Base-by-base conservation (phyloP, 2,888 invertebrate genomes). In the Autographa gamma region DNA sequence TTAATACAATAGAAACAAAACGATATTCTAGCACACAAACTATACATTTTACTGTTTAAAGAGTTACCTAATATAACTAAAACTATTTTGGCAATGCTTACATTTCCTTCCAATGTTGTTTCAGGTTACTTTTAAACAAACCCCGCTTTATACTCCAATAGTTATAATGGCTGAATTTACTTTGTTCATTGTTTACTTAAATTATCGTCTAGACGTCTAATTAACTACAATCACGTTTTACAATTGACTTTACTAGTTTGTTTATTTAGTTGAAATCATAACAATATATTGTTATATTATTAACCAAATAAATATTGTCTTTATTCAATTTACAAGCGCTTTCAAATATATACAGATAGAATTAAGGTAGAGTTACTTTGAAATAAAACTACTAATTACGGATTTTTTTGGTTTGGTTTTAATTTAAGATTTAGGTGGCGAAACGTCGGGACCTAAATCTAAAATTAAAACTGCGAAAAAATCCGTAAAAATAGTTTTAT, bases 201-300 rank as follows among this genome's bases (percentile, higher is more conserved):
- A 69, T 38, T 19, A 19, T 73, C 61, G 74, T 58, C 61, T 66
- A 68, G 61, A 74, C 60, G 54, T 68, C 66, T 66, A 70, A 76
- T 79, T 73, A 66, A 68, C 38, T 11, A 41, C 61, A 43, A 43
- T 34, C 2, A 38, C 38, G 38, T 38, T 38, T 38, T 38, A 38
- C 38, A 38, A 38, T 38, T 38, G 38, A 38, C 11, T 38, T 38
- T 8, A 38, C 11, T 38, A 38, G 38, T 38, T 38, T 38, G 38
- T 38, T 9, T 38, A 11, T 38, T 38, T 11, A 38, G 38, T 38
- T 38, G 38, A 38, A 38, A 38, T 38, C 8, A 43, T 16, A 48
- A 16, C n/a, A 48, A 3, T n/a, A 48, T n/a, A n/a, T 48, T 48
- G 48, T n/a, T n/a, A 0, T 5, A n/a, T 48, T n/a, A n/a, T n/a